These are phyloP conservation scores for Polyommatus iphigenia DNA, from an alignment of 2,888 invertebrate genomes.

Conservation along the genomic window DNA sequence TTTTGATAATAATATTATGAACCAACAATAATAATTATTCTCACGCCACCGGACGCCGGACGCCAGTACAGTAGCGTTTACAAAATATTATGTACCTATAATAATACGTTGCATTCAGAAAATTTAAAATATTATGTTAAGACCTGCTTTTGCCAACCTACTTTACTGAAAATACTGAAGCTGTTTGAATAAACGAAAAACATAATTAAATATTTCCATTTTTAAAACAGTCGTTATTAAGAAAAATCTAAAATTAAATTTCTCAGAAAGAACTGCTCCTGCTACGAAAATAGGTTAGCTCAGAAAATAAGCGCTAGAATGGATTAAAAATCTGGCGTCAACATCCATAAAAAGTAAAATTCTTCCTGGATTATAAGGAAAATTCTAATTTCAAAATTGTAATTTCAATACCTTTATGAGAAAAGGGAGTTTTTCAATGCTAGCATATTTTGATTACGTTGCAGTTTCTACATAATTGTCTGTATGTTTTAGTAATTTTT, in stretches of 20 bases:
- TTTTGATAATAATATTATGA: no score
- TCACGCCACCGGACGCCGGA: no score
- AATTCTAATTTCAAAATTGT: background rate
- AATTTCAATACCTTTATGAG: background rate
- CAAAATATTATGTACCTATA: background rate
- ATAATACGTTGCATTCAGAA: background rate
- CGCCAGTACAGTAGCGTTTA: background rate
- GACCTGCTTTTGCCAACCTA: background rate
- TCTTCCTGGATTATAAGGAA: background rate
- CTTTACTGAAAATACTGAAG: background rate
- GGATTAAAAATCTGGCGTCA: conserved; percentile 28
- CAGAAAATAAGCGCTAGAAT: conserved; percentile 17
- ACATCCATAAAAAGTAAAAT: conserved; percentile 8
- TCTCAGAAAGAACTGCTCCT: background rate
- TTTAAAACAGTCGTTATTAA: conserved; percentile 6
- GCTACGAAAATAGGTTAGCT: conserved; percentile 27
- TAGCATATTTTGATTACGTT: background rate
- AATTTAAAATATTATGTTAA: background rate
- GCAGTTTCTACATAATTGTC: background rate
- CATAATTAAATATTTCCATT: background rate
- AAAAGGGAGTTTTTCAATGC: background rate
- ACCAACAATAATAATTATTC: no score
- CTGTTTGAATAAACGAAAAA: background rate
- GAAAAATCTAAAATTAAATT: background rate
- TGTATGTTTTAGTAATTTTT: background rate